These are phyloP conservation scores for Oxyura jamaicensis DNA, from an alignment of 2,113 vertebrate genomes.

Conservation along the genomic window DNA sequence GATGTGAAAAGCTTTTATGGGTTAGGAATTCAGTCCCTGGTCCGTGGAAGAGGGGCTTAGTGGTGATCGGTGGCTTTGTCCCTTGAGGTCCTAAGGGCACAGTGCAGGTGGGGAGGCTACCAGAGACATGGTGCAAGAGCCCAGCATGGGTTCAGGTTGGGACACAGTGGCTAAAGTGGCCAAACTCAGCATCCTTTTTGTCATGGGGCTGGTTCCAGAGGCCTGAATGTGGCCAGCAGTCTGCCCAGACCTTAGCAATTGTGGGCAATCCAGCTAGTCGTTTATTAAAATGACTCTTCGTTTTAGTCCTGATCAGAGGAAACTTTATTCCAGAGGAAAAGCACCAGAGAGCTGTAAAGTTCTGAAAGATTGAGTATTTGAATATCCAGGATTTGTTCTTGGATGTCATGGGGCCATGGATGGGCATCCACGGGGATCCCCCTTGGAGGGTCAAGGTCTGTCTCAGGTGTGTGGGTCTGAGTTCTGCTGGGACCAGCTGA, in stretches of 20 bases:
- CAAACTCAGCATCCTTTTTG: neutral
- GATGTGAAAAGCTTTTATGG: neutral
- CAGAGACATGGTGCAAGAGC: neutral
- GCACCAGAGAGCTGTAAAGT: neutral
- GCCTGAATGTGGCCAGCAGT: neutral
- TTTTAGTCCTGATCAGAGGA: neutral
- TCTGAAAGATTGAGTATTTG: neutral
- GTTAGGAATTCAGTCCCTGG: neutral
- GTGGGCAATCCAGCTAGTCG: neutral
- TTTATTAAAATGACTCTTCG: neutral
- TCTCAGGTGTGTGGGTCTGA: neutral
- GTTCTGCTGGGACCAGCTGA: neutral
- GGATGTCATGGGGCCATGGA: neutral
- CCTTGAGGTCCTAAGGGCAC: neutral
- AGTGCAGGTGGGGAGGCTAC: neutral
- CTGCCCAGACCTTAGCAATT: neutral
- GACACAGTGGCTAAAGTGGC: neutral
- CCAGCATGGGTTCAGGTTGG: neutral
- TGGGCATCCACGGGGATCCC: too few relatives aligned
- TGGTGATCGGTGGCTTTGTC: neutral
- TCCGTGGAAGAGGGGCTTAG: neutral
- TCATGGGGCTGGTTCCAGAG: neutral
- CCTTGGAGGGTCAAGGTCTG: neutral
- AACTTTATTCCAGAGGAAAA: too few relatives aligned
- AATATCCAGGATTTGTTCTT: neutral